Evolutionary conservation across 2,797 vertebrate species (phyloP).

Genomic region (Ctenopoma multispine): DNA sequence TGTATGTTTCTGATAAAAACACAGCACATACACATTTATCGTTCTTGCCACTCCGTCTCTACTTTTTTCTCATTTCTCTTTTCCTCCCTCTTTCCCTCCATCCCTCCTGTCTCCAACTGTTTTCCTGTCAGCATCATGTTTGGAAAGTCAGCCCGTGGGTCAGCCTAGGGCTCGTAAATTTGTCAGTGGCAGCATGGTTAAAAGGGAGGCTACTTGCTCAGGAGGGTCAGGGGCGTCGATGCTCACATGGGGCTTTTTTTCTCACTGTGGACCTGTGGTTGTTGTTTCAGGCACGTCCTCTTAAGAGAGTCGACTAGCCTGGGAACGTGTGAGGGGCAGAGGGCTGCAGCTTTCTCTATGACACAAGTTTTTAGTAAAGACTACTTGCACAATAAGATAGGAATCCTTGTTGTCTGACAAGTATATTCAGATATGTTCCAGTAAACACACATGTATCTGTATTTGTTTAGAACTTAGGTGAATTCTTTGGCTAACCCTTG

Average conservation of each 20-base stretch:
- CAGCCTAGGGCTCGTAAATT: conserved; percentile 79
- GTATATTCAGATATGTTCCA: conserved; percentile 23
- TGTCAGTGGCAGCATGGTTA: conserved; percentile 70
- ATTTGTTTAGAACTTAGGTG: conserved; percentile 21
- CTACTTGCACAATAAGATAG: conserved; percentile 30
- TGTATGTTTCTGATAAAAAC: conserved; percentile 3
- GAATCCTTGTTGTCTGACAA: conserved; percentile 18
- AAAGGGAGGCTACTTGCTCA: conserved; percentile 73
- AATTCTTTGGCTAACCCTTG: conserved; percentile 48
- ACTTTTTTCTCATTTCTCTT: conserved; percentile 45
- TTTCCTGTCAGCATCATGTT: conserved; percentile 76
- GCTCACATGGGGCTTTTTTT: conserved; percentile 67
- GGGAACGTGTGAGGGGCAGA: conserved; percentile 59
- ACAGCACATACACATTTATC: not conserved
- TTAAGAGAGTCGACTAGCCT: conserved; percentile 79
- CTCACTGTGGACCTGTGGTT: conserved; percentile 71
- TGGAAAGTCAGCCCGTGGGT: conserved; percentile 75
- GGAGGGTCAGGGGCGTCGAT: conserved; percentile 69
- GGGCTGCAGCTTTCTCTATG: conserved; percentile 42
- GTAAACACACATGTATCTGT: conserved; percentile 18
- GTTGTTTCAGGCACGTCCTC: conserved; percentile 92
- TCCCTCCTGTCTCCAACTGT: conserved; percentile 60
- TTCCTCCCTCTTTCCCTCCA: conserved; percentile 37
- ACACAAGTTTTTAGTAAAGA: conserved; percentile 42
- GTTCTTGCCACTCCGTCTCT: conserved; percentile 7